Evolutionary conservation across 2,113 vertebrate species (phyloP).

Genomic region (Brachyistius frenatus): DNA sequence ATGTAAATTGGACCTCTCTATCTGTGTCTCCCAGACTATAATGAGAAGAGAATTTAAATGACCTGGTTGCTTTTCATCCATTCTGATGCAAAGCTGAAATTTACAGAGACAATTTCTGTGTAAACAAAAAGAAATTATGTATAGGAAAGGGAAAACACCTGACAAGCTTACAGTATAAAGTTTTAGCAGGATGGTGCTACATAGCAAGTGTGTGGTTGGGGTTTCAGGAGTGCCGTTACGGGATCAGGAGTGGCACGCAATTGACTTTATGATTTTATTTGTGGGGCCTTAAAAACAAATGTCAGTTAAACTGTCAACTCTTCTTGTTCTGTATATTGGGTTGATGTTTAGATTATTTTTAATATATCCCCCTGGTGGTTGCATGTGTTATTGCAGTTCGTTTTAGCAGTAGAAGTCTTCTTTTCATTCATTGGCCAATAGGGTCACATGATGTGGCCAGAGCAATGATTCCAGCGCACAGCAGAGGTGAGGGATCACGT

Average conservation of each 20-base stretch:
- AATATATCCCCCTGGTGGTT: no score
- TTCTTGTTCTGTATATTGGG: not conserved
- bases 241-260: not conserved
- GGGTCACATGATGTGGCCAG: no score
- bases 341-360: no score
- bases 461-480: no score
- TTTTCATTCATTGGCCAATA: no score
- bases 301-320: not conserved
- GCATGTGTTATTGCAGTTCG: no score
- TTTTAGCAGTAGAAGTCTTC: no score
- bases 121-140: slow-evolving; percentile 76
- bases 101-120: slow-evolving; percentile 73
- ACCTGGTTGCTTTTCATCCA: slow-evolving; percentile 79
- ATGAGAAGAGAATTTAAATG: slow-evolving; percentile 86
- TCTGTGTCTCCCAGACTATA: slow-evolving; percentile 84
- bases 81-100: slow-evolving; percentile 80
- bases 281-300: not conserved
- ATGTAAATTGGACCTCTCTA: slow-evolving; percentile 87
- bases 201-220: not conserved
- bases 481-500: no score
- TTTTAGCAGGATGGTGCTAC: slow-evolving; percentile 15
- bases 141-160: slow-evolving; percentile 36
- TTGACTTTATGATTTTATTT: not conserved
- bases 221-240: not conserved
- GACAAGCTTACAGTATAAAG: slow-evolving; percentile 15